phyloP scores from a whole-genome alignment of 1,140 invertebrate genomes.

The Heliothis subflexa region DNA sequence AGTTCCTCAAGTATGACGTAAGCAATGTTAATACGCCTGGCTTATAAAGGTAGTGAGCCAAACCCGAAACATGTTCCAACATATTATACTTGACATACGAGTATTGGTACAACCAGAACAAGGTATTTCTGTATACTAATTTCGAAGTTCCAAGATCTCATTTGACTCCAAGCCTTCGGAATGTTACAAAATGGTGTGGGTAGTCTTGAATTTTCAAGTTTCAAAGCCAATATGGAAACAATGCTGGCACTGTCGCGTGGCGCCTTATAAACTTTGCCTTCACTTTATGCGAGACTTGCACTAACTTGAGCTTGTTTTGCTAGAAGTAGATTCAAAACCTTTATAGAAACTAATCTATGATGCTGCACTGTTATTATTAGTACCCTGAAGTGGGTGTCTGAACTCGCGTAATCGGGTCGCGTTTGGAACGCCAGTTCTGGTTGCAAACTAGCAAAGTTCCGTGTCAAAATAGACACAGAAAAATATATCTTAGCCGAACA shows the following conservation, averaged over 20 bases:
- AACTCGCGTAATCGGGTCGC: neutral
- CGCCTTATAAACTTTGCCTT: conserved; percentile 68
- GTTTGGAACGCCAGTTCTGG: neutral
- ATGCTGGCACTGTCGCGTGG: conserved; percentile 64
- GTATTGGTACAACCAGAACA: conserved; percentile 29
- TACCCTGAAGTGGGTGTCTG: neutral
- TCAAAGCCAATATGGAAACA: conserved; percentile 75
- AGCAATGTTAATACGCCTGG: conserved; percentile 44
- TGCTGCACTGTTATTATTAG: conserved; percentile 42
- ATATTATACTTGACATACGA: conserved; percentile 34
- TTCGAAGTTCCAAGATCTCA: conserved; percentile 45
- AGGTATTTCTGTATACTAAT: conserved; percentile 44
- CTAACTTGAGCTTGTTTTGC: conserved; percentile 53
- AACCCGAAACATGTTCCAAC: conserved; percentile 21
- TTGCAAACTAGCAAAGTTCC: conserved; percentile 7
- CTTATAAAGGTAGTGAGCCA: conserved; percentile 40
- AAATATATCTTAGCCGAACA: too few species aligned
- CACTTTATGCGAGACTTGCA: conserved; percentile 47
- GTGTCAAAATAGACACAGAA: neutral
- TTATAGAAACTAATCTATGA: conserved; percentile 53
- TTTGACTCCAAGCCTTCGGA: conserved; percentile 46
- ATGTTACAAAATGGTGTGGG: conserved; percentile 57
- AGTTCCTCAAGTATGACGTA: conserved; percentile 36
- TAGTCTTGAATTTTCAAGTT: conserved; percentile 71
- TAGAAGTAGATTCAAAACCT: conserved; percentile 32